Evolutionary conservation across 2,797 vertebrate species (phyloP).

Genomic region (Pristis pectinata): DNA sequence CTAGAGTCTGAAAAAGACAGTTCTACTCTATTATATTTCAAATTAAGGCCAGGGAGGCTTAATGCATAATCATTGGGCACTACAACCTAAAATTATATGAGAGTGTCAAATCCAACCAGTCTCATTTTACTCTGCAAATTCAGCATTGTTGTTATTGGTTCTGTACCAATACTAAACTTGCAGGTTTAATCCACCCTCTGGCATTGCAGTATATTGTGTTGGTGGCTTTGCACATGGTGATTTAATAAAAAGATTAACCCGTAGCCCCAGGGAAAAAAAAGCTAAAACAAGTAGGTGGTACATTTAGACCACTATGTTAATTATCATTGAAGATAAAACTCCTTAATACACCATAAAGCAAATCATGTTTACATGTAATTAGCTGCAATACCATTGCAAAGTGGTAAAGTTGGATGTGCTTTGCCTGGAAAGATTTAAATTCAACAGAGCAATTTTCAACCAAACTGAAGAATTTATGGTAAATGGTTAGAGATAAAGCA

Average conservation of each 20-base stretch:
- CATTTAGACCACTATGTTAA: no score
- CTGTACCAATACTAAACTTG: neutral
- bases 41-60: neutral
- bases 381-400: neutral
- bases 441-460: neutral
- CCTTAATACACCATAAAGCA: neutral
- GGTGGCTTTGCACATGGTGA: neutral
- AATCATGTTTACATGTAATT: neutral
- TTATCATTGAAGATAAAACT: neutral
- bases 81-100: neutral
- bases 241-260: neutral
- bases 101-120: neutral
- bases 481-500: neutral
- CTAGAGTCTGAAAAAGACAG: neutral
- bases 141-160: neutral
- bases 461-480: neutral
- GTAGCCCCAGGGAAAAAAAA: neutral
- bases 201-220: neutral
- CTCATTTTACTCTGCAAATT: neutral
- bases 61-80: neutral
- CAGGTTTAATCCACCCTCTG: neutral
- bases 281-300: neutral
- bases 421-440: neutral
- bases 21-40: neutral
- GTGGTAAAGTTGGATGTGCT: neutral